Evolutionary conservation across 2,113 vertebrate genomes (phyloP).

Genomic region (Pseudonaja textilis): DNA sequence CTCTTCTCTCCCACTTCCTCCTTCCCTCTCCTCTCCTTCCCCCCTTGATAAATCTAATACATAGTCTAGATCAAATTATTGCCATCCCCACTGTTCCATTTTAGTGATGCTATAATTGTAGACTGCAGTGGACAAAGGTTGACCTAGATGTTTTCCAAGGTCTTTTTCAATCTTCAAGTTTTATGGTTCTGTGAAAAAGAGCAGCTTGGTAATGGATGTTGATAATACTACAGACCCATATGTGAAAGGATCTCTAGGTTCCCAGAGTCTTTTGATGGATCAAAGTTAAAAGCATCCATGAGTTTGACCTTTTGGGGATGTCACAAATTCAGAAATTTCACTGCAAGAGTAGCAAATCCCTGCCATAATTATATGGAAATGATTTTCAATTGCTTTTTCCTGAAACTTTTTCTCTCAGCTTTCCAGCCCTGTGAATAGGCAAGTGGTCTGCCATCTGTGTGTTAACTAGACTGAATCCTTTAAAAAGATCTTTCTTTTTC

Average conservation of each 20-base stretch:
- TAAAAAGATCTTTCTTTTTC: background rate
- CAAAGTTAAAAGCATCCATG: background rate
- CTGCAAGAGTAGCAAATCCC: background rate
- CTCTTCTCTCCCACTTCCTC: background rate
- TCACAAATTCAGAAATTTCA: background rate
- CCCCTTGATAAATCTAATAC: background rate
- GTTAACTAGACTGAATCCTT: background rate
- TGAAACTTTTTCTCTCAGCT: background rate
- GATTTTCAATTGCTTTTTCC: background rate
- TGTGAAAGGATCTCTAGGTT: background rate
- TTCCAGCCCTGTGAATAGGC: background rate
- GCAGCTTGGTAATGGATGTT: background rate
- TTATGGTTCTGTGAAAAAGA: background rate
- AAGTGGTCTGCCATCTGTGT: background rate
- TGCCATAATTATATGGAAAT: background rate
- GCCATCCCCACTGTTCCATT: background rate
- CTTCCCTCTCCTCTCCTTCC: background rate
- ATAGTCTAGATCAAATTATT: background rate
- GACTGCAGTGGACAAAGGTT: background rate
- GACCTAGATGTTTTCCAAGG: background rate
- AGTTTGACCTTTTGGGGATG: background rate
- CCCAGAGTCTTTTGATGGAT: background rate
- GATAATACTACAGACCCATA: background rate
- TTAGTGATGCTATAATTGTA: background rate
- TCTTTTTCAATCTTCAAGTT: background rate